Base-by-base conservation (phyloP, 2,888 invertebrate genomes). In the Theodoxus fluviatilis region DNA sequence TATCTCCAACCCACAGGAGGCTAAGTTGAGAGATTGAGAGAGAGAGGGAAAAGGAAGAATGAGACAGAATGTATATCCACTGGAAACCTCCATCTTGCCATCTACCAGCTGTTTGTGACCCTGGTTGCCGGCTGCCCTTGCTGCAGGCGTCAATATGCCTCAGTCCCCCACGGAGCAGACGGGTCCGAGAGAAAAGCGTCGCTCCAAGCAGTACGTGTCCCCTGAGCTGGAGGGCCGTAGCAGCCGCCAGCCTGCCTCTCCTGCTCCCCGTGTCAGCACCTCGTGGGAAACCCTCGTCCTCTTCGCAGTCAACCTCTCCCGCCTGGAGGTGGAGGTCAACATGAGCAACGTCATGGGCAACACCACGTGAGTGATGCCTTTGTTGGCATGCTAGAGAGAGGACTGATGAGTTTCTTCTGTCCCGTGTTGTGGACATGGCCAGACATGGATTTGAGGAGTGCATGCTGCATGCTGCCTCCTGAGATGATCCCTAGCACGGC, bases 331-430 rank as follows among this genome's bases (percentile, higher is more conserved):
- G 12, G 95, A 96, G 85, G 98, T 98, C 93, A 98, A 98, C 88
- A 99, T 99, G 96, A 97, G 98, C 55, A 98, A 98, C 85, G 97
- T 98, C 0, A 98, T 99, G 96, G 98, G 99, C 18, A 97, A 97
- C 85, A 97, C 98, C 71, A 92, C 91, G 92, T 94, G 87, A 89
- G 90, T 89, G 71, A 37, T n/a, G n/a, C 15, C 15, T n/a, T 18
- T 2, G 31, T 38, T 38, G 15, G 40, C n/a, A n/a, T n/a, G n/a
- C n/a, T n/a, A n/a, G n/a, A n/a, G n/a, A n/a, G n/a, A n/a, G n/a
- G n/a, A n/a, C n/a, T n/a, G n/a, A n/a, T n/a, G n/a, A n/a, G n/a
- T n/a, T n/a, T 9, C 22, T 31, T 61, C 33, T 31, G 4, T 2
- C 18, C 3, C 3, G 18, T 59, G 22, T 3, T 3, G 7, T 3